Conservation (phyloP, 2,888 invertebrate genomes). For the Ethmia dodecea region DNA sequence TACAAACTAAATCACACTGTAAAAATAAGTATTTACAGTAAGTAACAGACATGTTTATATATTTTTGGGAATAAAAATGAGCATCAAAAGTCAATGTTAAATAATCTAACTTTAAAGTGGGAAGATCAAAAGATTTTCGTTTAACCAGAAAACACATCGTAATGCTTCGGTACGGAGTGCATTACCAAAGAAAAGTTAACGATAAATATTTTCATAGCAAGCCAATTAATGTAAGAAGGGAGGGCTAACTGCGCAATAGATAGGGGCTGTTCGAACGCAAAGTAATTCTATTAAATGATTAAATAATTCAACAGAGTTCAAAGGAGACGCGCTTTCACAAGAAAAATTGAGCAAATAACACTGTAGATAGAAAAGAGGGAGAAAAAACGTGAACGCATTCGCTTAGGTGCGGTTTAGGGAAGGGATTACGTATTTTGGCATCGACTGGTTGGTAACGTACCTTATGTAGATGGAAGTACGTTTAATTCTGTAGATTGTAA, state of each 20-base stretch:
- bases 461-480: no score
- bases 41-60: no score
- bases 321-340: conserved; percentile 70
- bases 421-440: conserved; percentile 1
- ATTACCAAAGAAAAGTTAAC: conserved; percentile 38
- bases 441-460: no score
- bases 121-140: no score
- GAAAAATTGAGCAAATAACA: conserved; percentile 67
- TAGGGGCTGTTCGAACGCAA: conserved; percentile 51
- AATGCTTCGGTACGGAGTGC: no score
- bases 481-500: no score
- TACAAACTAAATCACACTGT: no score
- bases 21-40: no score
- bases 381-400: conserved; percentile 51
- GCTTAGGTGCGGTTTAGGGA: conserved; percentile 34
- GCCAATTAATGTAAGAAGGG: conserved; percentile 53
- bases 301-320: conserved; percentile 71
- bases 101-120: no score
- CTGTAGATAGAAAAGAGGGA: conserved; percentile 48
- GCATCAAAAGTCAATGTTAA: no score
- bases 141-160: no score
- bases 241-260: conserved; percentile 46
- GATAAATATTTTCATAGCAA: conserved; percentile 54
- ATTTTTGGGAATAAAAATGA: no score
- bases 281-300: conserved; percentile 75